Conservation (phyloP, 2,113 vertebrate genomes). For the Microcebus lehilahytsara region DNA sequence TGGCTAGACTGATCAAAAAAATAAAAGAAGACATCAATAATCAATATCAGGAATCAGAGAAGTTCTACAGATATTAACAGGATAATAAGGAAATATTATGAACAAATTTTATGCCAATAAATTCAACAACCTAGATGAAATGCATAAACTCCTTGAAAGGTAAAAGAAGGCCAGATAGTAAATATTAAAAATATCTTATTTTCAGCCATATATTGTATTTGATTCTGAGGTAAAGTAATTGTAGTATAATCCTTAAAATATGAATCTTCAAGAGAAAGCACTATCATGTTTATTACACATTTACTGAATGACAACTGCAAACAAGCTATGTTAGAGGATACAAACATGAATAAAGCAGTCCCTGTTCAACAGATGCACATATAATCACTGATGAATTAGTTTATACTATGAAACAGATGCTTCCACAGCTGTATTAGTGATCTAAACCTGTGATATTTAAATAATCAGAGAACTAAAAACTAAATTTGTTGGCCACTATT, state of each 20-base stretch:
- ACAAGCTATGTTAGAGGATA: neutral
- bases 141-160: neutral
- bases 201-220: neutral
- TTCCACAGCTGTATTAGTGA: neutral
- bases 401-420: neutral
- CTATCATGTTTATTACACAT: neutral
- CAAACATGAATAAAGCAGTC: neutral
- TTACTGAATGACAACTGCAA: neutral
- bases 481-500: neutral
- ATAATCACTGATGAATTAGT: neutral
- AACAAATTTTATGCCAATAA: neutral
- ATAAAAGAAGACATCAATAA: neutral
- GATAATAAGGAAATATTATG: neutral
- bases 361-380: neutral
- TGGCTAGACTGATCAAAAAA: neutral
- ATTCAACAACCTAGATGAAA: conserved; percentile 9
- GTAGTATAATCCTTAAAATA: neutral
- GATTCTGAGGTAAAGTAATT: neutral
- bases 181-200: conserved; percentile 3
- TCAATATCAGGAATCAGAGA: neutral
- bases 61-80: neutral
- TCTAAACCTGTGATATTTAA: neutral
- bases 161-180: neutral
- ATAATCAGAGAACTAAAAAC: neutral
- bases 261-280: conserved; percentile 27